Percentiles rank a stretch among this genome's conserved stretches.
These are phyloP conservation scores for Scaeva pyrastri DNA, from an alignment of 2,888 invertebrate genomes.

Conservation along the genomic window DNA sequence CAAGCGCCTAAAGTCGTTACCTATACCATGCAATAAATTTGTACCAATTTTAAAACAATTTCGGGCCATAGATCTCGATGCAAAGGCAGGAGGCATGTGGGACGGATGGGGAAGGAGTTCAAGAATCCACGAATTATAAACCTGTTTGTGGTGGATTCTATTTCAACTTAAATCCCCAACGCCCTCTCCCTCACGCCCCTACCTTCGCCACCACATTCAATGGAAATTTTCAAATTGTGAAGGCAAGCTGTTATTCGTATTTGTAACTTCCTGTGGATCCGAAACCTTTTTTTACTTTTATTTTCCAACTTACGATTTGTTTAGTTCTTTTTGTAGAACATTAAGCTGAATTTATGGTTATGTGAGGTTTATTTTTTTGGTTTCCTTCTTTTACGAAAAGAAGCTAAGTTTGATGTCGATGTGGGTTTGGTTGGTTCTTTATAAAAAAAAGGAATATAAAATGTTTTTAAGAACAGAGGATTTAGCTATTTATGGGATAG, in stretches of 20 bases:
- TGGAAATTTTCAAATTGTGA: conserved; percentile 67
- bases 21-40: conserved; percentile 69
- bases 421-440: not conserved
- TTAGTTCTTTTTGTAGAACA: conserved; percentile 58
- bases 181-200: too few species aligned
- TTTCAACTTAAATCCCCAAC: not conserved
- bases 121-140: conserved; percentile 31
- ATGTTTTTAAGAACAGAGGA: conserved; percentile 39
- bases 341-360: conserved; percentile 69
- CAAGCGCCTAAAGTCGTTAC: conserved; percentile 60
- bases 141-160: conserved; percentile 42
- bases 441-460: conserved; percentile 37
- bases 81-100: not conserved
- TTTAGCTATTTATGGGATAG: conserved; percentile 54
- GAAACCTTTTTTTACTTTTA: conserved; percentile 27
- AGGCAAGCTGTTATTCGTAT: conserved; percentile 49
- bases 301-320: conserved; percentile 19
- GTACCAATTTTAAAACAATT: conserved; percentile 56
- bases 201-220: too few species aligned
- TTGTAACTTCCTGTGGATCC: conserved; percentile 27
- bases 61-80: conserved; percentile 11
- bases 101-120: not conserved
- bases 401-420: conserved; percentile 1
- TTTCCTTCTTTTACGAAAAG: too few species aligned
- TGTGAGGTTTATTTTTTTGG: conserved; percentile 48